Percentiles rank a stretch among this genome's conserved stretches.
Conservation (phyloP, 2,113 vertebrate species). For the Entomyzon cyanotis region DNA sequence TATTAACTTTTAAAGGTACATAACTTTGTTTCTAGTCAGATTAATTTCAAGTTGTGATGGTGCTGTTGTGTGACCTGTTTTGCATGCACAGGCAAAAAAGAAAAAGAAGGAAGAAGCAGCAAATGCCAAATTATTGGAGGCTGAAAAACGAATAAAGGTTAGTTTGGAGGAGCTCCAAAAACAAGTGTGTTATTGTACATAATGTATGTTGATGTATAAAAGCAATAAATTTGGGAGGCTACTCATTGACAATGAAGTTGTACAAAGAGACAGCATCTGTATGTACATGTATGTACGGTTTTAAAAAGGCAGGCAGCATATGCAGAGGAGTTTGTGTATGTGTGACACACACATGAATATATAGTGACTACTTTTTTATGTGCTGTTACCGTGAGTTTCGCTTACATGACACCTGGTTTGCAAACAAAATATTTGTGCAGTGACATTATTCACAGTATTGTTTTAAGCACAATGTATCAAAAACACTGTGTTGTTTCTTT, state of each 20-base stretch:
- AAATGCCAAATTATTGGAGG: slow-evolving; percentile 95
- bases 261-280: not conserved
- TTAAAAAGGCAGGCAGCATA: not conserved
- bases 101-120: slow-evolving; percentile 95
- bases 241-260: not conserved
- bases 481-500: not conserved
- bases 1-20: slow-evolving; percentile 55
- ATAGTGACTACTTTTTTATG: not conserved
- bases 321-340: not conserved
- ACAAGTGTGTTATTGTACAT: slow-evolving; percentile 11
- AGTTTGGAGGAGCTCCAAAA: slow-evolving; percentile 72
- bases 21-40: slow-evolving; percentile 70
- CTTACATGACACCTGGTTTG: not conserved
- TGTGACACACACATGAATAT: not conserved
- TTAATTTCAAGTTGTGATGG: slow-evolving; percentile 68
- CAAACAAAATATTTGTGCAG: not conserved
- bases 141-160: slow-evolving; percentile 95
- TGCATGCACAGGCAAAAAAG: slow-evolving; percentile 91
- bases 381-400: not conserved
- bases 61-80: slow-evolving; percentile 82
- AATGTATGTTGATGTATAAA: not conserved
- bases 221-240: not conserved
- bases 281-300: not conserved
- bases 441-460: not conserved
- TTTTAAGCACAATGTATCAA: not conserved